Conservation (phyloP, 2,113 vertebrate species). For the Carassius gibelio region DNA sequence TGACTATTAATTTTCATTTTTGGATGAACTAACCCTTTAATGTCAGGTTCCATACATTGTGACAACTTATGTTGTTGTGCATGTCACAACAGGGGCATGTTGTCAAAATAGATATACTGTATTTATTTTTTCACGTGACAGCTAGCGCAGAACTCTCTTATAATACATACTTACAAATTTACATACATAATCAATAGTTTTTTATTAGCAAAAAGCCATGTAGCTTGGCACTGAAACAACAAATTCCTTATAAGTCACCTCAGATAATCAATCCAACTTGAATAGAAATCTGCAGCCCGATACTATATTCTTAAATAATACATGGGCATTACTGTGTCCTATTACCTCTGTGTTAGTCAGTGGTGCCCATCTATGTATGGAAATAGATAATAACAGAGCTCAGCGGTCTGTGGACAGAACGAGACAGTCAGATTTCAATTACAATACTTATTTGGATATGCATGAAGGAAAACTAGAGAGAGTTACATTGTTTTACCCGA, state of each 20-base stretch:
- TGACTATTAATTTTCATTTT: no score
- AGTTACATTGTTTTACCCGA: conserved; percentile 14
- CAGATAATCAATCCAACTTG: conserved; percentile 3
- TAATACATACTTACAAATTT: no score
- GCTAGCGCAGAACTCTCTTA: no score
- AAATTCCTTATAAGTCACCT: not conserved
- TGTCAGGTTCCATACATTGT: no score
- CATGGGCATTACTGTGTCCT: conserved; percentile 1
- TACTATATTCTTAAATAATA: conserved; percentile 17
- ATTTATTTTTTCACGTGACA: no score
- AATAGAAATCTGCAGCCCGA: not conserved
- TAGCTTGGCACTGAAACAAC: not conserved
- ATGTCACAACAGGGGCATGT: no score
- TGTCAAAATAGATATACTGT: no score
- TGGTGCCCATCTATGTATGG: conserved; percentile 14
- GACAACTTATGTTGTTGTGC: no score
- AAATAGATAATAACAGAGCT: conserved; percentile 19
- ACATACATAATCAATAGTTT: no score
- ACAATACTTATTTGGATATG: conserved; percentile 27
- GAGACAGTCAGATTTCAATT: conserved; percentile 17
- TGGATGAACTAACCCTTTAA: no score
- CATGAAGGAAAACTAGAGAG: conserved; percentile 25
- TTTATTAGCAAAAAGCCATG: not conserved
- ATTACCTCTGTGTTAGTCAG: not conserved
- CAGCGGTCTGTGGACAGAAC: conserved; percentile 5